Evolutionary conservation across 1,140 invertebrate genomes (phyloP), one percentile per base, ranked within the genome.

Genomic region (Caenorhabditis briggsae): DNA sequence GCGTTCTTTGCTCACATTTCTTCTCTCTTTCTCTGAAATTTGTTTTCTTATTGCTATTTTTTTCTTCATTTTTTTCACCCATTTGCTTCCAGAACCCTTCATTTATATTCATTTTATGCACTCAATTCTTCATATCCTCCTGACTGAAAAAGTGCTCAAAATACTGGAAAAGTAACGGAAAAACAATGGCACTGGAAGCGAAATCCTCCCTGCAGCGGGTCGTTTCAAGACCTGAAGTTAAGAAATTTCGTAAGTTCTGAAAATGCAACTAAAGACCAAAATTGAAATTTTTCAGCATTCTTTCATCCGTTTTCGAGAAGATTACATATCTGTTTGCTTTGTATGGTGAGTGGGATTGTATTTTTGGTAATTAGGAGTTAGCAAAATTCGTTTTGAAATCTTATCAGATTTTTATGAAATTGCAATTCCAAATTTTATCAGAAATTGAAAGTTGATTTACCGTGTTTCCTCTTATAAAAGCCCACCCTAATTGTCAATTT

Each of bases 251-350:
- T 78, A n/a, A 78, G 70, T 50, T 78, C 50, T 20, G 12, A 23
- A 11, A 33, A 50, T 53, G 1, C 23, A 46, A 6, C 2, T 18
- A 3, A 70, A 70, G 6, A 5, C 9, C 9, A 1, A 41, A 20
- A 18, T 0, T 23, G 50, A 16, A 23, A 50, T 0, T 87, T 33
- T 85, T 85, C 74, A 88, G 88, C 85, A 20, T 61, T 88, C 6
- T 89, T 89, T 55, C 88, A 89, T 87, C 89, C 89, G n/a, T 50
- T 88, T 23, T 89, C 89, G 23, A 82, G 89, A 16, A 55, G 89
- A 46, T 84, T 89, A 55, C 89, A 89, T 33, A 88, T 89, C 2
- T 59, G 89, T n/a, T 58, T 89, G 20, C 59, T 89, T 33, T 86
- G 89, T 33, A 89, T 89, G 85, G 46, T 89, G 18, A 23, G 70